Base-by-base conservation (phyloP, 2,888 invertebrate species). In the Cryptocheilus praepositus region DNA sequence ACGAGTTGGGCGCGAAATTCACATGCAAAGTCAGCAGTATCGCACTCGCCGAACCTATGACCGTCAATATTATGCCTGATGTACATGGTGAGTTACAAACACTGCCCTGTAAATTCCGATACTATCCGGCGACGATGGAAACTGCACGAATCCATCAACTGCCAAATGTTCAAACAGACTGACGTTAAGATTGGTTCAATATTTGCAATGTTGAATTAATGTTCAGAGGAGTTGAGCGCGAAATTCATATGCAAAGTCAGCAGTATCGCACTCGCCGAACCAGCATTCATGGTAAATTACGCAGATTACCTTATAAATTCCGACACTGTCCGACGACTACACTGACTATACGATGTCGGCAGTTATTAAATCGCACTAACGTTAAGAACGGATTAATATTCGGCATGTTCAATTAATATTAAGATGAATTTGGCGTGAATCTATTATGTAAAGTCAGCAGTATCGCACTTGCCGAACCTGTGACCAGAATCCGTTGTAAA, bases 371-470 rank as follows among this genome's bases (percentile, higher is more conserved):
- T n/a, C n/a, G n/a, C n/a, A n/a, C n/a, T n/a, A n/a, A n/a, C n/a
- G n/a, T n/a, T n/a, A n/a, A n/a, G n/a, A n/a, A n/a, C n/a, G n/a
- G n/a, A n/a, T n/a, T n/a, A n/a, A n/a, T n/a, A n/a, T n/a, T n/a
- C n/a, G n/a, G n/a, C n/a, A n/a, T n/a, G n/a, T n/a, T n/a, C n/a
- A n/a, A n/a, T n/a, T n/a, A n/a, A n/a, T n/a, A n/a, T n/a, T n/a
- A n/a, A n/a, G 93, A 92, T 44, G 95, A 95, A 89, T 89, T 96
- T 65, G 92, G 92, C 1, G 93, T 94, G 0, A 92, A 92, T 77
- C 93, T 94, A 81, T 92, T 92, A 79, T 95, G 95, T 84, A 91
- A 91, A 76, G 94, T 94, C 54, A 92, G 92, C 65, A 95, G 94
- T 54, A 92, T 92, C 0, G 94, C 95, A 0, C 88, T 95, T 19